Conservation (phyloP, 2,113 vertebrate species). For the Holacanthus passer region DNA sequence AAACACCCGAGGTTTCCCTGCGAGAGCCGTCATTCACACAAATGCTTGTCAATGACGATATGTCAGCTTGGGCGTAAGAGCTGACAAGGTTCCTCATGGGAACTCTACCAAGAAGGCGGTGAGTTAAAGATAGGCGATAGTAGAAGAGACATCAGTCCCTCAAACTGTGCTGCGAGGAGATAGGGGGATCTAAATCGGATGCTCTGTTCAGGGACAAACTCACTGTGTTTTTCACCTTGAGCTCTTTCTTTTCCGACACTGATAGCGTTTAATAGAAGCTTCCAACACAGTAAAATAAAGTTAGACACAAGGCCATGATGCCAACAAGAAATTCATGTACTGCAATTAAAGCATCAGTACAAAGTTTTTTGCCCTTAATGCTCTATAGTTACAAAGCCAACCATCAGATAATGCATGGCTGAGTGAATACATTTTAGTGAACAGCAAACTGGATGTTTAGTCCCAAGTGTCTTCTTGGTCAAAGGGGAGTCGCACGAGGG, state of each 20-base stretch:
- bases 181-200: not conserved
- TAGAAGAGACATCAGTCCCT: not conserved
- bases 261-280: not conserved
- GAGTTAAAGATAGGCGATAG: constrained; percentile 27
- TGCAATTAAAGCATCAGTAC: not conserved
- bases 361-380: not conserved
- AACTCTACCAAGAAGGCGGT: constrained; percentile 6
- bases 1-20: constrained; percentile 9
- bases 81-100: constrained; percentile 39
- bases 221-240: not conserved
- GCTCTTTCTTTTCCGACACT: not conserved
- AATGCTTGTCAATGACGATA: constrained; percentile 28
- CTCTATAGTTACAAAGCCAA: not conserved
- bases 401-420: not conserved
- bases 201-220: constrained; percentile 1
- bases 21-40: constrained; percentile 37
- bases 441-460: not conserved
- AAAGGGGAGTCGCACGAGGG: constrained; percentile 15
- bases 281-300: not conserved
- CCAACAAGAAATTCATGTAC: not conserved
- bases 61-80: constrained; percentile 7
- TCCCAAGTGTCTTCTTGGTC: constrained; percentile 41
- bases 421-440: constrained; percentile 29
- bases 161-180: constrained; percentile 1
- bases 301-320: not conserved